A percentile compares a stretch with the other conserved stretches of the same genome.
These are phyloP conservation scores for Oryzias sinensis DNA, from an alignment of 2,797 vertebrate species.

Conservation along the genomic window DNA sequence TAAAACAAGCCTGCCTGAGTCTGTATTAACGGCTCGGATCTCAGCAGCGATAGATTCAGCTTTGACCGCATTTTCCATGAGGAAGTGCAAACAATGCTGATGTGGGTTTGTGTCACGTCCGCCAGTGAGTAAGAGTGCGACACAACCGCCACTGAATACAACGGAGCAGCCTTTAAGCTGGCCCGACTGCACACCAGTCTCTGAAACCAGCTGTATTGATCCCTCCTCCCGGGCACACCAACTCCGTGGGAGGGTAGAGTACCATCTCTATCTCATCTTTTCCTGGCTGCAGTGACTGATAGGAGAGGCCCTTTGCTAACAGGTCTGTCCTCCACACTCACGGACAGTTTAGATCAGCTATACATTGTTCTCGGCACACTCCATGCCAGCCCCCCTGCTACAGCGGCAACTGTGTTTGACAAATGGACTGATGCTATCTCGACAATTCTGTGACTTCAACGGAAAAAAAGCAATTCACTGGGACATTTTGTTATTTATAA, in stretches of 20 bases:
- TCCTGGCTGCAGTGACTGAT: slow-evolving; percentile 73
- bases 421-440: slow-evolving; percentile 78
- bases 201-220: slow-evolving; percentile 75
- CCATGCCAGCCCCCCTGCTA: slow-evolving; percentile 27
- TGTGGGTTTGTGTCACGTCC: slow-evolving; percentile 77
- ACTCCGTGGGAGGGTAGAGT: slow-evolving; percentile 68
- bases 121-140: slow-evolving; percentile 75
- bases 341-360: slow-evolving; percentile 56
- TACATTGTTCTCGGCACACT: slow-evolving; percentile 61
- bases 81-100: slow-evolving; percentile 71
- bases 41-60: slow-evolving; percentile 70
- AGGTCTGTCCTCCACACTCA: slow-evolving; percentile 60
- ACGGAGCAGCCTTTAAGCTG: slow-evolving; percentile 82
- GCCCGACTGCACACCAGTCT: slow-evolving; percentile 80
- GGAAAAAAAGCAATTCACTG: slow-evolving; percentile 75
- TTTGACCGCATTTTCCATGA: slow-evolving; percentile 70
- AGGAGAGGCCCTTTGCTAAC: slow-evolving; percentile 61
- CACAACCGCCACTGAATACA: slow-evolving; percentile 82
- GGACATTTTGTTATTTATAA: slow-evolving; percentile 79
- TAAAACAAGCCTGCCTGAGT: slow-evolving; percentile 68
- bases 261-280: slow-evolving; percentile 59
- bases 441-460: slow-evolving; percentile 68
- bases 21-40: slow-evolving; percentile 77
- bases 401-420: slow-evolving; percentile 68
- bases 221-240: slow-evolving; percentile 78